phyloP scores from a whole-genome alignment of 2,797 vertebrate genomes.

The Carapus acus region DNA sequence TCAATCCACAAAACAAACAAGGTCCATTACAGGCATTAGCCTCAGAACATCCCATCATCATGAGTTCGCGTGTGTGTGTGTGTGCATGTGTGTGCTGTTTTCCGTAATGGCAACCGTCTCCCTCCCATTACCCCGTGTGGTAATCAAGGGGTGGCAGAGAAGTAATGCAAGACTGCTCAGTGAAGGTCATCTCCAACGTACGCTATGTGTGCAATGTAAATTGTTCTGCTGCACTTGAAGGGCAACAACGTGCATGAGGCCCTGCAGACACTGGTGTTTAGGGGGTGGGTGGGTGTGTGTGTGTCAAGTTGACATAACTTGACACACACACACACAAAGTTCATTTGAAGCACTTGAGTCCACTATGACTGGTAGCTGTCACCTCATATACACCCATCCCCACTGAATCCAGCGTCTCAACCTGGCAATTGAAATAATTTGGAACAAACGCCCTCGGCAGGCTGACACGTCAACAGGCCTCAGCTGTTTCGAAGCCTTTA shows the following conservation, averaged over 20 bases:
- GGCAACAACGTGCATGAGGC: constrained; percentile 46
- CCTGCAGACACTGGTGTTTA: constrained; percentile 33
- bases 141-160: constrained; percentile 36
- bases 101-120: constrained; percentile 12
- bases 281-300: constrained; percentile 14
- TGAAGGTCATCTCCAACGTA: constrained; percentile 56
- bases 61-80: constrained; percentile 6
- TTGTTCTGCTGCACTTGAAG: constrained; percentile 35
- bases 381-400: constrained; percentile 45
- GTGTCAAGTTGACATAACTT: constrained; percentile 5
- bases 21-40: constrained; percentile 42
- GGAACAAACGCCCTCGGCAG: constrained; percentile 20
- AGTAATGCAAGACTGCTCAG: constrained; percentile 26
- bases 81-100: constrained; percentile 5
- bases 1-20: constrained; percentile 3
- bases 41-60: constrained; percentile 14
- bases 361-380: constrained; percentile 36
- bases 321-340: no score
- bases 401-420: constrained; percentile 30
- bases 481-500: constrained; percentile 24
- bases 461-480: constrained; percentile 11
- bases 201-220: constrained; percentile 42
- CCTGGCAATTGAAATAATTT: constrained; percentile 40
- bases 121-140: constrained; percentile 5
- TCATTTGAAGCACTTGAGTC: constrained; percentile 18